phyloP scores from a whole-genome alignment of 2,888 invertebrate species.

The Torymus auratus region DNA sequence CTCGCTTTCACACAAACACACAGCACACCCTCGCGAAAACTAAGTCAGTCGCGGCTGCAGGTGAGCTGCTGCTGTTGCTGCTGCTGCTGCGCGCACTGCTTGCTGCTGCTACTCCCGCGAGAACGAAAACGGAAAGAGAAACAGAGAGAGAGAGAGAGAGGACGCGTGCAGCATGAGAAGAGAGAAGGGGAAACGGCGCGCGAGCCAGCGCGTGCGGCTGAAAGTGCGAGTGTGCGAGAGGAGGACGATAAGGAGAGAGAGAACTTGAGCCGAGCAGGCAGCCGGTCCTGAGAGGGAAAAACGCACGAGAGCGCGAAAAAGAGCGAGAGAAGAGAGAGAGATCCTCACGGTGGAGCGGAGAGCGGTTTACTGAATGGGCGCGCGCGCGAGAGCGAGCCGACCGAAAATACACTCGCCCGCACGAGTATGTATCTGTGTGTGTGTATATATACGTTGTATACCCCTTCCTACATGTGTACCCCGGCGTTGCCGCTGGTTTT shows the following conservation, averaged over 20 bases:
- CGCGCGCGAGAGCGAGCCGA: background rate
- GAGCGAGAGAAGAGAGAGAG: conserved; percentile 51
- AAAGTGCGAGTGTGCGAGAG: too few species aligned
- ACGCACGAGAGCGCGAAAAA: conserved; percentile 23
- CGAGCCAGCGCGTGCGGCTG: background rate
- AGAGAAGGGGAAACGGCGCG: background rate
- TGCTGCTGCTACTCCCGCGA: background rate
- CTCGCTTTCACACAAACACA: too few species aligned
- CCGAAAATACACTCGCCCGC: conserved; percentile 33
- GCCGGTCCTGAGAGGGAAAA: conserved; percentile 5
- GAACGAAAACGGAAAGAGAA: conserved; percentile 39
- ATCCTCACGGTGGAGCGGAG: conserved; percentile 50
- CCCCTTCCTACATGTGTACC: too few species aligned
- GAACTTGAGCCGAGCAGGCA: too few species aligned
- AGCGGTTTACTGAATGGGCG: conserved; percentile 49
- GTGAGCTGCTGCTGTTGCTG: too few species aligned
- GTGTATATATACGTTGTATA: too few species aligned
- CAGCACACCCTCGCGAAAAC: too few species aligned
- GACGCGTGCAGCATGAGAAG: background rate
- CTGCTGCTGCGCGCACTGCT: too few species aligned
- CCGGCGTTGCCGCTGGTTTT: too few species aligned
- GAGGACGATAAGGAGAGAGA: too few species aligned
- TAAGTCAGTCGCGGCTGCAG: too few species aligned
- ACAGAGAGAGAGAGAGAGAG: background rate
- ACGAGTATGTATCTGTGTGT: too few species aligned